Evolutionary conservation across 2,888 invertebrate species (phyloP).

Genomic region (Andrena dorsata): DNA sequence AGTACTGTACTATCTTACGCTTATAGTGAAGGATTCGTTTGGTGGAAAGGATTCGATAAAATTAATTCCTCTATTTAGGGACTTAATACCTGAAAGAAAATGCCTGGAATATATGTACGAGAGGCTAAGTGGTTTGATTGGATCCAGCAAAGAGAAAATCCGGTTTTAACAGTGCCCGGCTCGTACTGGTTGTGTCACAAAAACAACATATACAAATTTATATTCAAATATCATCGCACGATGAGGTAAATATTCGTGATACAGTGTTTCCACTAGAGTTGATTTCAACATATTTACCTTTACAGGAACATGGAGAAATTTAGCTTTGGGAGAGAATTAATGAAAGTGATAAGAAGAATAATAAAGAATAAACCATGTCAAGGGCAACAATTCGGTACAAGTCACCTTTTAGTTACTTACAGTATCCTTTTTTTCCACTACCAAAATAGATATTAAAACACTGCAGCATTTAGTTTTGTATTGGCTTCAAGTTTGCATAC

Average conservation of each 20-base stretch:
- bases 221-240: slow-evolving; percentile 79
- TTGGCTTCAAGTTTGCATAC: not conserved
- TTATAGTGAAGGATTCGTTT: slow-evolving; percentile 77
- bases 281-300: slow-evolving; percentile 26
- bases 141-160: slow-evolving; percentile 76
- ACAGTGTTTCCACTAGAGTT: not conserved
- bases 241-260: slow-evolving; percentile 69
- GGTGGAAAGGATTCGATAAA: slow-evolving; percentile 74
- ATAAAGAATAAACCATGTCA: slow-evolving; percentile 80
- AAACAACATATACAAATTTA: slow-evolving; percentile 82
- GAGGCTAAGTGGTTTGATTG: slow-evolving; percentile 81
- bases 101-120: slow-evolving; percentile 84
- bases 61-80: slow-evolving; percentile 82
- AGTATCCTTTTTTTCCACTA: slow-evolving; percentile 79
- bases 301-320: slow-evolving; percentile 77
- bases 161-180: slow-evolving; percentile 80
- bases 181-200: slow-evolving; percentile 83
- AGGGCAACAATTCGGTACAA: slow-evolving; percentile 82
- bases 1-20: slow-evolving; percentile 82
- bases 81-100: slow-evolving; percentile 82
- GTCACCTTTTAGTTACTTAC: slow-evolving; percentile 80
- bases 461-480: slow-evolving; percentile 28
- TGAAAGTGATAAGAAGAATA: slow-evolving; percentile 81
- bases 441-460: not conserved
- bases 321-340: slow-evolving; percentile 78